phyloP scores from a whole-genome alignment of 2,888 invertebrate genomes.

The Nemapogon koenigi region DNA sequence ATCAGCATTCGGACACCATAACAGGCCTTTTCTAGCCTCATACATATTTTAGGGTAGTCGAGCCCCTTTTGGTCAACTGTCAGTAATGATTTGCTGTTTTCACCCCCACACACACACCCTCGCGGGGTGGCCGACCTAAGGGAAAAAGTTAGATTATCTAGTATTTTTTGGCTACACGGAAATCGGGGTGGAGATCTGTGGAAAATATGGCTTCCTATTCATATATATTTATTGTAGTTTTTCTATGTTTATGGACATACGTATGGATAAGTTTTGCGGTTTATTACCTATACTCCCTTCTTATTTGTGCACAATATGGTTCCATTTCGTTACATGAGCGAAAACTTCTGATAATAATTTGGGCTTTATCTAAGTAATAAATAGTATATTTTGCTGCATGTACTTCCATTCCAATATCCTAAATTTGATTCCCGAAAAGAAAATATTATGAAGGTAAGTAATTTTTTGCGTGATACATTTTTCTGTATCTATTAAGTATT shows the following conservation, averaged over 20 bases:
- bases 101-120: conserved; percentile 51
- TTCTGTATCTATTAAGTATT: too few species aligned
- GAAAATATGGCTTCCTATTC: conserved; percentile 63
- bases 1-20: conserved; percentile 66
- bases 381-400: too few species aligned
- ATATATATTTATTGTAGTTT: conserved; percentile 40
- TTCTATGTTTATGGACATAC: conserved; percentile 16
- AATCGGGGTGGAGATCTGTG: conserved; percentile 51
- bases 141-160: conserved; percentile 61
- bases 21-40: conserved; percentile 57
- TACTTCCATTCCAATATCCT: too few species aligned
- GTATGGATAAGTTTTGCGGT: conserved; percentile 12
- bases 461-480: too few species aligned
- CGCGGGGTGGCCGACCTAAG: conserved; percentile 19
- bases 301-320: too few species aligned
- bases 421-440: too few species aligned
- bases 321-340: too few species aligned
- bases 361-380: too few species aligned
- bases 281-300: too few species aligned
- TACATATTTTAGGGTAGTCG: conserved; percentile 60
- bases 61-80: conserved; percentile 63
- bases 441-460: too few species aligned
- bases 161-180: conserved; percentile 52
- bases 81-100: conserved; percentile 63
- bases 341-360: too few species aligned